Evolutionary conservation across 2,113 vertebrate species (phyloP).

Genomic region (Periophthalmodon schlosseri): DNA sequence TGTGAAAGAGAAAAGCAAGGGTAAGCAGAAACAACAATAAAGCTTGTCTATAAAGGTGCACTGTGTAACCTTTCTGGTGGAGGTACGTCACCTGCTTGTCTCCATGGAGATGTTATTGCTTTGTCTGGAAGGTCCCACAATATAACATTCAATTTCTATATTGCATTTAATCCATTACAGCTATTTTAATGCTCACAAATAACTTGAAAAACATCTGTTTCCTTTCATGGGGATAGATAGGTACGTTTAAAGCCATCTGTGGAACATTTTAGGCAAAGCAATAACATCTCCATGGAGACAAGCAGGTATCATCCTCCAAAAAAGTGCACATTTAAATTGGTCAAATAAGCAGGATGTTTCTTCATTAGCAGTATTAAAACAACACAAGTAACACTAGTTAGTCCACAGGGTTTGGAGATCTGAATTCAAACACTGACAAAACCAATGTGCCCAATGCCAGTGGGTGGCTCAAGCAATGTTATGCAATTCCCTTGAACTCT

Average conservation of each 20-base stretch:
- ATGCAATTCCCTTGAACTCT: constrained; percentile 55
- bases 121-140: too few relatives aligned
- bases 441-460: neutral
- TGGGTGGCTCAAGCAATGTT: constrained; percentile 1
- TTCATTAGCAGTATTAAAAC: neutral
- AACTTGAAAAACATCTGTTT: too few relatives aligned
- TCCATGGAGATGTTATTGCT: too few relatives aligned
- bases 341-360: neutral
- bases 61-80: too few relatives aligned
- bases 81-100: too few relatives aligned
- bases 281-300: neutral
- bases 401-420: neutral
- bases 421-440: neutral
- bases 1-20: neutral
- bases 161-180: too few relatives aligned
- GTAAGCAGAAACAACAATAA: neutral
- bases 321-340: neutral
- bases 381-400: neutral
- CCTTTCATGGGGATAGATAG: too few relatives aligned
- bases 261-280: too few relatives aligned
- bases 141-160: too few relatives aligned
- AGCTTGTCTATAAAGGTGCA: neutral
- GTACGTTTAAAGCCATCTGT: too few relatives aligned
- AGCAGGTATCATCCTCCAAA: neutral
- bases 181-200: too few relatives aligned